Base-by-base conservation (phyloP, 2,797 vertebrate species). In the Pseudochromis fuscus region DNA sequence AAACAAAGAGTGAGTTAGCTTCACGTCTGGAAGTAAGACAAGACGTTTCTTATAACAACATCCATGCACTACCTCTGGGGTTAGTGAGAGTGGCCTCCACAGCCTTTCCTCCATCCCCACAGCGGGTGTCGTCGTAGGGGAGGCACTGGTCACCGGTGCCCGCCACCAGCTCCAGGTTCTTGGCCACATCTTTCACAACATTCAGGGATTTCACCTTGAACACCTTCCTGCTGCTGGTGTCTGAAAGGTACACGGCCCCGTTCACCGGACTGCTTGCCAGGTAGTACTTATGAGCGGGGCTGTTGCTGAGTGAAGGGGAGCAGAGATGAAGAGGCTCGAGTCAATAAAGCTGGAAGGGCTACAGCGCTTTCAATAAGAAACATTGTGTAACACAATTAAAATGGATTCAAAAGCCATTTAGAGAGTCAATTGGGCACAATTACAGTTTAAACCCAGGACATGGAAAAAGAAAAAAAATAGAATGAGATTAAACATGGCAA, bases 91-190 rank as follows among this genome's bases (percentile, higher is more conserved):
- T 97, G 70, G 98, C 98, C 77, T 99, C 97, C 0, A 93, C 94
- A 7, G 96, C 98, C 88, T 97, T 99, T 21, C 98, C 98, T 48
- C 98, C 98, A 4, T 99, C 98, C 6, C 98, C 98, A 0, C 98
- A 99, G 81, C 97, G 98, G 0, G 95, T 95, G 42, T 99, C 98
- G 7, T 99, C 98, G 0, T 99, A 99, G 0, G 98, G 98, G 51
- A 99, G 95, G 87, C 98, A 99, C 85, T 99, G 98, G 87, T 99
- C 98, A 1, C 98, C 98, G 0, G 97, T 99, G 33, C 98, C 98
- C 0, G 98, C 98, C 69, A 99, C 92, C 81, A 98, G 93, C 90
- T 98, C 97, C 0, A 96, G 94, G 71, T 99, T 99, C 93, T 98
- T 99, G 81, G 96, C 95, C 11, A 97, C 94, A 25, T 99, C 98